Percentiles rank a stretch among this genome's conserved stretches.
phyloP scores from a whole-genome alignment of 2,113 vertebrate genomes.

The Megatriorchis doriae region DNA sequence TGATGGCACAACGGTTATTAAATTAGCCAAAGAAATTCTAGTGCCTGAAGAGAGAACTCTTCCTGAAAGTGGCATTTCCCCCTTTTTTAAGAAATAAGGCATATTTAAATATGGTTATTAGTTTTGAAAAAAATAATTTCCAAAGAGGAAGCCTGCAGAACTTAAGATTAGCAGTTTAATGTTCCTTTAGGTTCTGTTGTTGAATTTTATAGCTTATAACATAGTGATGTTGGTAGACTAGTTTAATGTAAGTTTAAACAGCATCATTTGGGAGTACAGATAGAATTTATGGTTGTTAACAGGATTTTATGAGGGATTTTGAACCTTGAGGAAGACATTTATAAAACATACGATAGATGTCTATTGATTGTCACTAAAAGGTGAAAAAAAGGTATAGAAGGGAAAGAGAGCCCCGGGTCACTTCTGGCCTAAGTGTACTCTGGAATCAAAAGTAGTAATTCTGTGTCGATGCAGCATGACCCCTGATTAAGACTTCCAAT shows the following conservation, averaged over 20 bases:
- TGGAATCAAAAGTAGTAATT: background rate
- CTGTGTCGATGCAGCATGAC: background rate
- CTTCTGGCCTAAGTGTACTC: background rate
- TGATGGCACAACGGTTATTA: background rate
- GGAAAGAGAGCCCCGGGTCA: background rate
- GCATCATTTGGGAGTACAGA: background rate
- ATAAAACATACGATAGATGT: background rate
- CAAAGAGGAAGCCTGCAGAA: background rate
- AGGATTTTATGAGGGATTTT: background rate
- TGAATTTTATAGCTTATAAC: background rate
- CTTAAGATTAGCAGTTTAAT: background rate
- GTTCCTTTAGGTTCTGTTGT: background rate
- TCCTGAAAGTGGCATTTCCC: background rate
- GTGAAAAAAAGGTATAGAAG: background rate
- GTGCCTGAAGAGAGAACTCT: background rate
- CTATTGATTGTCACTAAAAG: background rate
- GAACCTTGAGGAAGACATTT: background rate
- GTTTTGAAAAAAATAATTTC: background rate
- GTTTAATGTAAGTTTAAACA: background rate
- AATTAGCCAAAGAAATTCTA: background rate
- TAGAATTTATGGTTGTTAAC: background rate
- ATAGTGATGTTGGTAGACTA: background rate
- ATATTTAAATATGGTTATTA: background rate
- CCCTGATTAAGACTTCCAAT: background rate
- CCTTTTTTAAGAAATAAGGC: background rate